Evolutionary conservation across 2,113 vertebrate genomes (phyloP).

Genomic region (Tetraodon nigroviridis): DNA sequence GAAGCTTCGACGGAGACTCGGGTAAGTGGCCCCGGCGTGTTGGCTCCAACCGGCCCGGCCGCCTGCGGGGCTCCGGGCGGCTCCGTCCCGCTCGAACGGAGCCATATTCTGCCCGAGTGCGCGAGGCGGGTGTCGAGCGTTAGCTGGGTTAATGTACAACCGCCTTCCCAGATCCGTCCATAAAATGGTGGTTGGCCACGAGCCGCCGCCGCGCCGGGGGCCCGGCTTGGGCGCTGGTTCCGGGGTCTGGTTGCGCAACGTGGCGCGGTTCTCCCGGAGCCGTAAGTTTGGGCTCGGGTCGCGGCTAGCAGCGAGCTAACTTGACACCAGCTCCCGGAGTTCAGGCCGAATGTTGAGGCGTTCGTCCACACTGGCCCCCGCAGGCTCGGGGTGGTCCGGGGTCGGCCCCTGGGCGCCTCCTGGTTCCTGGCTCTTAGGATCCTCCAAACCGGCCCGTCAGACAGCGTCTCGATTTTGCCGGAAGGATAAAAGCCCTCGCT

Average conservation of each 20-base stretch:
- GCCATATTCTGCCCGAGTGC: background rate
- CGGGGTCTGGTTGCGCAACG: too few species aligned
- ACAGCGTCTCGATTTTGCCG: slow-evolving; percentile 1
- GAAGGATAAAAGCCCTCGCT: background rate
- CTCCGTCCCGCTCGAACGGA: background rate
- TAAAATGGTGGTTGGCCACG: background rate
- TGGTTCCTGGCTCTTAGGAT: too few species aligned
- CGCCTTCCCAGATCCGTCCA: background rate
- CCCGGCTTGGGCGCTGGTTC: too few species aligned
- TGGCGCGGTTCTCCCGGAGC: too few species aligned
- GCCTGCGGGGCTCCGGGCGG: too few species aligned
- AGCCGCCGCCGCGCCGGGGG: too few species aligned
- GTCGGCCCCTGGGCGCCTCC: background rate
- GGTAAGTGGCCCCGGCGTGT: slow-evolving; percentile 20
- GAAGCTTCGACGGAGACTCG: slow-evolving; percentile 2
- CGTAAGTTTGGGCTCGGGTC: background rate
- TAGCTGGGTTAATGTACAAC: slow-evolving; percentile 33
- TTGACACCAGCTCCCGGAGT: slow-evolving; percentile 16
- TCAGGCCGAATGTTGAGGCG: slow-evolving; percentile 20
- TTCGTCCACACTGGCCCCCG: background rate
- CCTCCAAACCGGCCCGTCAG: background rate
- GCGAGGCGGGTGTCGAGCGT: slow-evolving; percentile 12
- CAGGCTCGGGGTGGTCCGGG: background rate
- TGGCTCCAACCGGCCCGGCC: background rate
- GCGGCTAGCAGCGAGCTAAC: slow-evolving; percentile 32